A percentile compares a stretch with the other conserved stretches of the same genome.
phyloP scores from a whole-genome alignment of 2,888 invertebrate genomes.

The Pterobdella sp. region DNA sequence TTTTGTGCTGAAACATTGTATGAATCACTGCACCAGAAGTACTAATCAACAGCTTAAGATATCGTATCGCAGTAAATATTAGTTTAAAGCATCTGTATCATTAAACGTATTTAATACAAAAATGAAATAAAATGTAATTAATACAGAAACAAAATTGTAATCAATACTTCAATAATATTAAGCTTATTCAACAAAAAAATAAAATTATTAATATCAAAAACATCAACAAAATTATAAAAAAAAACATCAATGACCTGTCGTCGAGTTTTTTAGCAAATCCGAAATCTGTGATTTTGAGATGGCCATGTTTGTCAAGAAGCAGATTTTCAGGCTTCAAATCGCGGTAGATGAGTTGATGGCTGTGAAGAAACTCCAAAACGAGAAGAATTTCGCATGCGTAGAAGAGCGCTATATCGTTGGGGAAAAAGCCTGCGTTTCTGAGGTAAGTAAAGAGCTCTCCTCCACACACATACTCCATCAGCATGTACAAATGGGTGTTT shows the following conservation, averaged over 20 bases:
- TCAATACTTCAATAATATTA: too few species aligned
- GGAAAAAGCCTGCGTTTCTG: slow-evolving; percentile 78
- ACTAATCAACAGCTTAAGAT: too few species aligned
- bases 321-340: slow-evolving; percentile 67
- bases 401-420: slow-evolving; percentile 58
- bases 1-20: too few species aligned
- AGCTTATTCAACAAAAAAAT: too few species aligned
- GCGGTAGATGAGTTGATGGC: slow-evolving; percentile 55
- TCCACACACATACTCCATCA: slow-evolving; percentile 87
- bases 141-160: too few species aligned
- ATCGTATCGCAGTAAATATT: too few species aligned
- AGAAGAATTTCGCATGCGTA: slow-evolving; percentile 88
- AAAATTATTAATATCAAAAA: not conserved
- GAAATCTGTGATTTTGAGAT: slow-evolving; percentile 93
- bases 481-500: slow-evolving; percentile 84
- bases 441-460: slow-evolving; percentile 94
- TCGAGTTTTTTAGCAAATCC: slow-evolving; percentile 90
- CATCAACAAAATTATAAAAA: not conserved
- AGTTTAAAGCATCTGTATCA: too few species aligned
- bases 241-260: slow-evolving; percentile 59
- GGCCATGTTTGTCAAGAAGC: slow-evolving; percentile 81
- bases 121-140: not conserved
- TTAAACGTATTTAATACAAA: not conserved
- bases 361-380: slow-evolving; percentile 86
- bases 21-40: too few species aligned